A percentile compares a stretch with the other conserved stretches of the same genome.
These are phyloP conservation scores for Cyclophora punctaria DNA, from an alignment of 2,888 invertebrate genomes.

Conservation along the genomic window DNA sequence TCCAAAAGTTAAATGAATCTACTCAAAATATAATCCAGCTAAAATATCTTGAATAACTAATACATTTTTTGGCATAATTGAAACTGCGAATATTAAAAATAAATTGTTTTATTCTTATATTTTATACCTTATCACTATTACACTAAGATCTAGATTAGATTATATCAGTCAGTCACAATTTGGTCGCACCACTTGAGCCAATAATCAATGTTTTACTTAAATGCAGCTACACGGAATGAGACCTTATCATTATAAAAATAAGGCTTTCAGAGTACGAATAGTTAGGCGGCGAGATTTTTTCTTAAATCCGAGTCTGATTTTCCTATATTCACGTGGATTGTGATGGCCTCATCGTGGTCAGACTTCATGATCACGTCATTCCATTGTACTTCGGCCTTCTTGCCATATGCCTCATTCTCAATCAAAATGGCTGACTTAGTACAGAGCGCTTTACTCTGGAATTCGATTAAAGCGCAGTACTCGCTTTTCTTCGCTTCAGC, in stretches of 20 bases:
- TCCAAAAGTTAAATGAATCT: too few species aligned
- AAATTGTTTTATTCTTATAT: conserved; percentile 11
- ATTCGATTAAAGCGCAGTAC: conserved; percentile 62
- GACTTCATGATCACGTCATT: conserved; percentile 62
- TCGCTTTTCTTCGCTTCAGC: conserved; percentile 60
- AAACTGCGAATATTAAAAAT: background rate
- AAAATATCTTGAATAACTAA: too few species aligned
- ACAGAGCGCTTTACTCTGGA: conserved; percentile 62
- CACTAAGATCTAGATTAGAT: conserved; percentile 31
- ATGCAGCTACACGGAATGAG: conserved; percentile 41
- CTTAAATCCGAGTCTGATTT: conserved; percentile 46
- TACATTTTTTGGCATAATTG: conserved; percentile 2
- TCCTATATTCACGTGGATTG: conserved; percentile 64
- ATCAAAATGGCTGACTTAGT: conserved; percentile 64
- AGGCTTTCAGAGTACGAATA: conserved; percentile 5
- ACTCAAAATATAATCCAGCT: too few species aligned
- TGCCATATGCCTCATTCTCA: conserved; percentile 63
- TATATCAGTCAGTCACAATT: conserved; percentile 65
- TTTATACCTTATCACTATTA: conserved; percentile 24
- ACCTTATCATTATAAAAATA: conserved; percentile 17
- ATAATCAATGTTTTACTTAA: conserved; percentile 21
- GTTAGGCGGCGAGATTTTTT: conserved; percentile 27
- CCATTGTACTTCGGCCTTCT: conserved; percentile 68
- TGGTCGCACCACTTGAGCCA: conserved; percentile 22
- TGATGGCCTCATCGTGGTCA: conserved; percentile 64